These are phyloP conservation scores for Bufo bufo DNA, from an alignment of 2,113 vertebrate species.

Conservation along the genomic window DNA sequence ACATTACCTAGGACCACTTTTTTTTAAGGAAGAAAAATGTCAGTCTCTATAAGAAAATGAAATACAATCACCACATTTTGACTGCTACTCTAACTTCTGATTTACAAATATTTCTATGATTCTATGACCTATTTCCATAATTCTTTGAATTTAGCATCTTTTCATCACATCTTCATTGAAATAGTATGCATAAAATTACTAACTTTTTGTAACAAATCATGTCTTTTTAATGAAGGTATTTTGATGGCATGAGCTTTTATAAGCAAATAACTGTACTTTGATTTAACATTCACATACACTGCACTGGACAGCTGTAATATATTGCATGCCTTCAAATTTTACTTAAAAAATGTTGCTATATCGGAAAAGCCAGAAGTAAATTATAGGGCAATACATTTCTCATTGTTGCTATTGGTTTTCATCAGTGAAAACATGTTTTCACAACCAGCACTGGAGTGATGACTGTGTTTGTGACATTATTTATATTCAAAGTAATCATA, in stretches of 20 bases:
- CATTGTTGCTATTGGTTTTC: background rate
- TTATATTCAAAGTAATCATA: slow-evolving; percentile 38
- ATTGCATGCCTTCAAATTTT: slow-evolving; percentile 11
- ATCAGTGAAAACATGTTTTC: slow-evolving; percentile 35
- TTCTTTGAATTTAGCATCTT: background rate
- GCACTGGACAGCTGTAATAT: background rate
- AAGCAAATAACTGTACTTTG: background rate
- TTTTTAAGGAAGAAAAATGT: too few relatives aligned
- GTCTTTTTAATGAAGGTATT: background rate
- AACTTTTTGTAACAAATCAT: background rate
- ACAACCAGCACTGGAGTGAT: slow-evolving; percentile 10
- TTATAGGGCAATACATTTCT: slow-evolving; percentile 7
- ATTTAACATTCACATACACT: background rate
- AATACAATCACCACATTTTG: too few relatives aligned
- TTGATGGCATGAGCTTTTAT: background rate
- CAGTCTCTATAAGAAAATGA: too few relatives aligned
- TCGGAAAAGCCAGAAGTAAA: background rate
- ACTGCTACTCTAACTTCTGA: too few relatives aligned
- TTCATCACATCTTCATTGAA: too few relatives aligned
- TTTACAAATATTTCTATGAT: too few relatives aligned
- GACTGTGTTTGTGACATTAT: slow-evolving; percentile 38
- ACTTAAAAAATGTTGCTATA: slow-evolving; percentile 21
- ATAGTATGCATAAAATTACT: background rate
- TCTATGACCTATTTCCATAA: background rate
- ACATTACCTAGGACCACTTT: too few relatives aligned